Evolutionary conservation across 2,113 vertebrate species (phyloP), one percentile per base, ranked within the genome.

Genomic region (Antechinus stuartii): DNA sequence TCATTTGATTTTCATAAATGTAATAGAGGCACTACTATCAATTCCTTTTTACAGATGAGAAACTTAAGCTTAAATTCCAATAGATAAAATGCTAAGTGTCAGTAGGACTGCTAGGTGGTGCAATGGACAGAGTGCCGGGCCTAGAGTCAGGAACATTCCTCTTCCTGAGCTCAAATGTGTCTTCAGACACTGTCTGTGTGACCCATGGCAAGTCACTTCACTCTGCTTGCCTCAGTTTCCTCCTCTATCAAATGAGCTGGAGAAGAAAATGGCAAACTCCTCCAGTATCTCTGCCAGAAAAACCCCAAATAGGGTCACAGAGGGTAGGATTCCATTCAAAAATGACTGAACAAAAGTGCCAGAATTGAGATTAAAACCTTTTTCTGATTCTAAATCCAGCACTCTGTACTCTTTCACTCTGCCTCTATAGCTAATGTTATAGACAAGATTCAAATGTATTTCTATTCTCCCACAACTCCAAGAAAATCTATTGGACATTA

Each of bases 381-480:
- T 76, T 76, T 76, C 68, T 76, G 68, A 76, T 76, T 76, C 35
- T n/a, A n/a, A n/a, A n/a, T n/a, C 30, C 35, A 16, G 61, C 35
- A 35, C 35, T n/a, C 61, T 76, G 11, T 76, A n/a, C 35, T 76
- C 61, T 76, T 76, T 76, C 14, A 76, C 11, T 26, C 93, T 92
- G 24, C 42, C 68, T 76, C 14, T 42, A 90, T 92, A 94, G 49
- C 30, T 22, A 42, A 16, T 92, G 49, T 54, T 57, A 91, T 57
- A 0, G 25, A 22, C 10, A 61, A 92, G 53, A 90, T 0, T 12
- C 3, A 42, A 89, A 27, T 54, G 35, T 93, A 89, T 56, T 94
- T 53, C 94, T 26, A 90, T 61, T 49, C 49, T 91, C 91, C 47
- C 94, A 30, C 47, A 95, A 93, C 35, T 50, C 46, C 54, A 76